Base-by-base conservation (phyloP, 2,888 invertebrate species). In the Leucophenga montana region DNA sequence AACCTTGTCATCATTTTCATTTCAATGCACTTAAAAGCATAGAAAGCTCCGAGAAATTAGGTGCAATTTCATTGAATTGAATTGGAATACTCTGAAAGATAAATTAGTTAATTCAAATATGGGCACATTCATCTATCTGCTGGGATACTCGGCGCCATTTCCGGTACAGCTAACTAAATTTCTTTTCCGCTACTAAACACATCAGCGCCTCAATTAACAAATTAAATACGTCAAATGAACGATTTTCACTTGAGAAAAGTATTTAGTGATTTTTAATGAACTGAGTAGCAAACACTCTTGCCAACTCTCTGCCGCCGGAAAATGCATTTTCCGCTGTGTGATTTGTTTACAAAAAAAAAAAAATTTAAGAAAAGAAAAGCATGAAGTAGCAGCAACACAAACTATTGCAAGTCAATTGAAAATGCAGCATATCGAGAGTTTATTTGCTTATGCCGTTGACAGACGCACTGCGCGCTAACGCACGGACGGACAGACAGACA, bases 371-470 rank as follows among this genome's bases (percentile, higher is more conserved):
- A n/a, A 50, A 9, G 64, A 6, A 50, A 50, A 50, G 1, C 6
- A 56, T 13, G 22, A 56, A 18, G 53, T 20, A 11, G 22, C 27
- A 22, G 11, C 5, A 56, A 16, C 39, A 33, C 16, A 44, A 8
- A 6, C 44, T 20, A 16, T 9, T 11, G 2, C 54, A 62, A 66
- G 71, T 56, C 62, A 48, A 66, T 61, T 68, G 50, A 6, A 66
- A 66, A 68, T 66, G 27, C 39, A 39, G 39, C 39, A 39, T 11
- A 39, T 39, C 11, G 46, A 66, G 44, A 46, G 56, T 57, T 73
- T 72, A 75, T 75, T 71, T 71, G 70, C 66, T 39, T 70, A 44
- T 20, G 57, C 53, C 73, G 72, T 33, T 68, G 73, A 73, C 67
- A 72, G 73, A 72, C 71, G 46, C 22, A 27, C 62, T 16, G 62